Percentiles rank a stretch among this genome's conserved stretches.
Evolutionary conservation across 2,888 invertebrate species (phyloP).

Genomic region (Dryadula phaetusa): DNA sequence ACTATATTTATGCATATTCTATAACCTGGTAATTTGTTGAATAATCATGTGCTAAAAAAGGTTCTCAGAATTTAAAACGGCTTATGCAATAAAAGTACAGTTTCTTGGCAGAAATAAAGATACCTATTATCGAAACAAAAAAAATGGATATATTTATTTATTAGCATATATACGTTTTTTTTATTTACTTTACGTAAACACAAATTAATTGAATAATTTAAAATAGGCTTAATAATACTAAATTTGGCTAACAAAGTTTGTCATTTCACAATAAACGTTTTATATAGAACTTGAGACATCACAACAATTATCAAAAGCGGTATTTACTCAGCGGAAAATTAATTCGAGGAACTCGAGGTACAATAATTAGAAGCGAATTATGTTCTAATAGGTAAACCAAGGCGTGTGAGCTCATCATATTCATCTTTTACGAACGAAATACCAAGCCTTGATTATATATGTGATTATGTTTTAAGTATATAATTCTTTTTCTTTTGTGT

Average conservation of each 20-base stretch:
- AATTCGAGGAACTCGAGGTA: conserved; percentile 1
- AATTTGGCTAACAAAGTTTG: neutral
- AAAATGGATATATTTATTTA: neutral
- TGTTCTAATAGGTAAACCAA: conserved; percentile 15
- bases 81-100: neutral
- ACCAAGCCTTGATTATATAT: conserved; percentile 3
- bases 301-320: neutral
- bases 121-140: too few species aligned
- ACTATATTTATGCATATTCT: too few species aligned
- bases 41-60: neutral
- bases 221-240: neutral
- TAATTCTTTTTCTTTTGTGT: neutral
- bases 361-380: conserved; percentile 17
- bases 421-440: neutral
- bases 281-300: neutral
- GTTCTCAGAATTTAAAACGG: neutral
- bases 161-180: too few species aligned
- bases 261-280: conserved; percentile 1
- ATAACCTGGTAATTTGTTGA: too few species aligned
- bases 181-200: too few species aligned
- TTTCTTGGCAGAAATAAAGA: too few species aligned
- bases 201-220: neutral
- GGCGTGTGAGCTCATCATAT: conserved; percentile 3
- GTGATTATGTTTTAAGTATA: conserved; percentile 7
- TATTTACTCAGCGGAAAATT: conserved; percentile 15